A percentile compares a stretch with the other conserved stretches of the same genome.
Conservation (phyloP, 2,113 vertebrate species). For the Labrus mixtus region DNA sequence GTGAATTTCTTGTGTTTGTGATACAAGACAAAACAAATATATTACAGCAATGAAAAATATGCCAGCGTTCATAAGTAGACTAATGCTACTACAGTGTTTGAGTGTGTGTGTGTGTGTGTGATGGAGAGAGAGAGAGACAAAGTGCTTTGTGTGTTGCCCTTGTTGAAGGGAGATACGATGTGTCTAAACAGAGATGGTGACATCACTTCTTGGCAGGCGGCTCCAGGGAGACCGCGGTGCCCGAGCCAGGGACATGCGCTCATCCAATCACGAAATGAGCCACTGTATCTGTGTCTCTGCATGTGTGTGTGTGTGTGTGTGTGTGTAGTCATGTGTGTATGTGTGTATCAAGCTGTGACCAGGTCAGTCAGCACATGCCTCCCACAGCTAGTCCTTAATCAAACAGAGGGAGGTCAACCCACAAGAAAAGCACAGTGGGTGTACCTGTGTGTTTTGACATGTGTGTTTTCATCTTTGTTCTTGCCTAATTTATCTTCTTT, state of each 20-base stretch:
- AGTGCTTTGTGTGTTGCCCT: slow-evolving; percentile 51
- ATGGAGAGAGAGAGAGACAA: slow-evolving; percentile 29
- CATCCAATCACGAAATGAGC: slow-evolving; percentile 60
- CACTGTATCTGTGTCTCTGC: slow-evolving; percentile 31
- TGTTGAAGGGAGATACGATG: slow-evolving; percentile 67
- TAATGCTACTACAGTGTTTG: slow-evolving; percentile 14
- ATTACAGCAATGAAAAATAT: background rate
- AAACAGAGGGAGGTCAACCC: slow-evolving; percentile 61
- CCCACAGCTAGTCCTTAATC: slow-evolving; percentile 66
- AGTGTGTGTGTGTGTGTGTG: slow-evolving; percentile 11
- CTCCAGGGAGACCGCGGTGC: slow-evolving; percentile 64
- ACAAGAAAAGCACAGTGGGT: slow-evolving; percentile 43
- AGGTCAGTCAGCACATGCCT: slow-evolving; percentile 59
- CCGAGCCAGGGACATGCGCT: slow-evolving; percentile 48
- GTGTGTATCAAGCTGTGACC: slow-evolving; percentile 31
- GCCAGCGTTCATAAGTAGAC: background rate
- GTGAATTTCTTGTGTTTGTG: background rate
- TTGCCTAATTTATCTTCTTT: background rate
- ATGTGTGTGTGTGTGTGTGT: slow-evolving; percentile 34
- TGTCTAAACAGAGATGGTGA: slow-evolving; percentile 71
- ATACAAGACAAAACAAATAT: background rate
- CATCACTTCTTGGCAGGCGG: slow-evolving; percentile 73
- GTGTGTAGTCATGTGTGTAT: slow-evolving; percentile 23
- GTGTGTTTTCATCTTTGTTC: background rate
- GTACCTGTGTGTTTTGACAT: slow-evolving; percentile 16